Evolutionary conservation across 2,888 invertebrate genomes (phyloP).

Genomic region (Aphidoletes aphidimyza): DNA sequence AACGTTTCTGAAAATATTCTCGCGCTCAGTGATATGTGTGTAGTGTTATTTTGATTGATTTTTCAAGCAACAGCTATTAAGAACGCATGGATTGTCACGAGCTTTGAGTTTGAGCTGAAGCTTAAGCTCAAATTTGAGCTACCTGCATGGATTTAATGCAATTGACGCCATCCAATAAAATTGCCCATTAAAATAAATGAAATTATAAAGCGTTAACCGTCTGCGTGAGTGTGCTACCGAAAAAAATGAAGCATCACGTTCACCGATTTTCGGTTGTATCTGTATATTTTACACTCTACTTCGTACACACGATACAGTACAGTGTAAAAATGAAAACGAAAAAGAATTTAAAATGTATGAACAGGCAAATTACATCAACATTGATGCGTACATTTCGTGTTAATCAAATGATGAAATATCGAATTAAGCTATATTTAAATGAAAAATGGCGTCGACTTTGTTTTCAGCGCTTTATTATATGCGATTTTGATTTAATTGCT

Average conservation of each 20-base stretch:
- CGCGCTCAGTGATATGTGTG: too few species aligned
- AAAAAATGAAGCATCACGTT: not conserved
- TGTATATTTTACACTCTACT: not conserved
- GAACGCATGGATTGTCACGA: too few species aligned
- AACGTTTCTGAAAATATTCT: too few species aligned
- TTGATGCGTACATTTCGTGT: not conserved
- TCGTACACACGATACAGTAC: too few species aligned
- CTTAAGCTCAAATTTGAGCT: not conserved
- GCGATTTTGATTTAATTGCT: not conserved
- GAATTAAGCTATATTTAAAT: not conserved
- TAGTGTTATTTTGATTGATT: not conserved
- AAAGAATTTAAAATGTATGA: constrained; percentile 13
- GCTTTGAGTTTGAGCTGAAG: too few species aligned
- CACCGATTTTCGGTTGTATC: not conserved
- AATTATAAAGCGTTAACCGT: constrained; percentile 3
- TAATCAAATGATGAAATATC: not conserved
- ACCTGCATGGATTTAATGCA: not conserved
- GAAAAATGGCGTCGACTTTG: too few species aligned
- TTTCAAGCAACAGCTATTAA: not conserved
- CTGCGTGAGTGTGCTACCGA: not conserved
- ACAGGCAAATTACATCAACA: not conserved
- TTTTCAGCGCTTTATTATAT: not conserved
- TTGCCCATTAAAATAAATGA: not conserved
- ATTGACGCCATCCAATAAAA: not conserved
- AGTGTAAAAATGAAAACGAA: too few species aligned